phyloP scores from a whole-genome alignment of 2,113 vertebrate genomes.

The Otus sunia region DNA sequence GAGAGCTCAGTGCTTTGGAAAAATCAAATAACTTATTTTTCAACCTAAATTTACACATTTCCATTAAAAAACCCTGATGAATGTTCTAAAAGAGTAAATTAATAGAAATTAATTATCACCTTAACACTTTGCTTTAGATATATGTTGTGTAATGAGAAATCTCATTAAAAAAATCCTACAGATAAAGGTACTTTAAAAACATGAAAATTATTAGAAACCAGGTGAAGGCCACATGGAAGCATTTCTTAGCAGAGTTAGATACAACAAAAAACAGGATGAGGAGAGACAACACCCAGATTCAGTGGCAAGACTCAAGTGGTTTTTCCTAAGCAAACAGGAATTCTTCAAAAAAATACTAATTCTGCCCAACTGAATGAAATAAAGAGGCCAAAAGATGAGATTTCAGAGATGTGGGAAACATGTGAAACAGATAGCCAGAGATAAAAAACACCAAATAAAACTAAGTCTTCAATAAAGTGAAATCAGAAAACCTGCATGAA shows the following conservation, averaged over 20 bases:
- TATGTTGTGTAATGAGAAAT: neutral
- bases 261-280: neutral
- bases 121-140: conserved; percentile 3
- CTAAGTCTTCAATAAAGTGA: neutral
- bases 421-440: neutral
- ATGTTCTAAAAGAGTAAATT: neutral
- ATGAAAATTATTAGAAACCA: neutral
- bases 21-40: neutral
- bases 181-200: neutral
- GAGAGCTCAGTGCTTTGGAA: neutral
- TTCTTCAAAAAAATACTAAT: neutral
- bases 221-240: neutral
- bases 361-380: neutral
- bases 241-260: neutral
- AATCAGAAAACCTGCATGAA: neutral
- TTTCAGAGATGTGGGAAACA: neutral
- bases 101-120: conserved; percentile 15
- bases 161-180: neutral
- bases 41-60: neutral
- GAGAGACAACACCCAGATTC: neutral
- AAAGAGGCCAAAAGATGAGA: neutral
- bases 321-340: neutral
- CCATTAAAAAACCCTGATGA: neutral
- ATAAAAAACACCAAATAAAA: neutral
- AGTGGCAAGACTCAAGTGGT: neutral